Evolutionary conservation across 2,113 vertebrate species (phyloP).

Genomic region (Lophochroa leadbeateri): DNA sequence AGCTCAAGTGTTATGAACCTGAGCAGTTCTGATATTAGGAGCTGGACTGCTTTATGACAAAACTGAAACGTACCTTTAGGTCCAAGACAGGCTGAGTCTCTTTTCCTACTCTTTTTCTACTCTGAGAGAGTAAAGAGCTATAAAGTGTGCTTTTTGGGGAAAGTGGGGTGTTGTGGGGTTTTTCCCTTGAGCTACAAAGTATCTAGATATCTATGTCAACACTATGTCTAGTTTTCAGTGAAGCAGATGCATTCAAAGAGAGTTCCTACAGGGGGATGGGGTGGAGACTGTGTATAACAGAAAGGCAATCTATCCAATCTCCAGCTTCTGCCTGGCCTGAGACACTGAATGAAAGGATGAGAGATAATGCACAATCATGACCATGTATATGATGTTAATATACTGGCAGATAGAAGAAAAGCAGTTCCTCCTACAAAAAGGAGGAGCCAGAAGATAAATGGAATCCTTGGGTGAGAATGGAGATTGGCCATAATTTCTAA

Average conservation of each 20-base stretch:
- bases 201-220: not conserved
- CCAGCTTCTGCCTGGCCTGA: not conserved
- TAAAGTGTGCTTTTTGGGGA: not conserved
- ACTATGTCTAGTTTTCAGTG: not conserved
- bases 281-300: not conserved
- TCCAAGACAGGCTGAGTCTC: not conserved
- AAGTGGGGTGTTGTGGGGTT: not conserved
- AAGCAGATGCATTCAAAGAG: not conserved
- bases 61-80: not conserved
- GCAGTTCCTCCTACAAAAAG: not conserved
- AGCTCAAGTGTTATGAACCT: not conserved
- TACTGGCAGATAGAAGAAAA: not conserved
- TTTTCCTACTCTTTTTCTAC: not conserved
- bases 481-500: not conserved
- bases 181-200: not conserved
- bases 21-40: not conserved
- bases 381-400: not conserved
- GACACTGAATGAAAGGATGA: not conserved
- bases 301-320: not conserved
- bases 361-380: not conserved
- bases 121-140: not conserved
- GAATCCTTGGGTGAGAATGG: not conserved
- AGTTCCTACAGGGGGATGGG: not conserved
- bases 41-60: not conserved
- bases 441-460: not conserved